Evolutionary conservation across 92 coral and sea anemone species (phyloP).

Genomic region (Porites evermanni): DNA sequence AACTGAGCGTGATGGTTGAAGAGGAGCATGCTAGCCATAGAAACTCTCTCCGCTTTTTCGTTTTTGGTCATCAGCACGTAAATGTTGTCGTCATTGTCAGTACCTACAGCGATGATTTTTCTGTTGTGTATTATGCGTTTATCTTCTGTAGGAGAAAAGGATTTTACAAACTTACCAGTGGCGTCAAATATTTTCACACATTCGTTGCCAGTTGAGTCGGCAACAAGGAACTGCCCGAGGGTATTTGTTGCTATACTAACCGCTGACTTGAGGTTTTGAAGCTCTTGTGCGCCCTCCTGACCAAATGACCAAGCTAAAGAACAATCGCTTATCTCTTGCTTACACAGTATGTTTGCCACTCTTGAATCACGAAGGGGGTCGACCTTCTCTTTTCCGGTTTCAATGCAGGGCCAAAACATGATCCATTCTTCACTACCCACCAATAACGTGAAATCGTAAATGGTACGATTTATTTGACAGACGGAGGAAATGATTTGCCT

Average conservation of each 20-base stretch:
- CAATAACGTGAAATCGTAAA: constrained; percentile 15
- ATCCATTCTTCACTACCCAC: not conserved
- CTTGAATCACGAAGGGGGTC: constrained; percentile 12
- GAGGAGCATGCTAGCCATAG: not conserved
- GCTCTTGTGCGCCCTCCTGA: not conserved
- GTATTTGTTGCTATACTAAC: constrained; percentile 42
- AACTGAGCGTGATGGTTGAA: not conserved
- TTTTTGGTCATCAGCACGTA: constrained; percentile 13
- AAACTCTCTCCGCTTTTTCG: not conserved
- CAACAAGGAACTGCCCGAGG: constrained; percentile 45
- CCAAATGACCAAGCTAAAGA: not conserved
- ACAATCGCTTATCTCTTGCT: not conserved
- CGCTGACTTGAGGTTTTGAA: constrained; percentile 27
- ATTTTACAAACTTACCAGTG: constrained; percentile 38
- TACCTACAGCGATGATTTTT: not conserved
- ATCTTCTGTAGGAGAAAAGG: constrained; percentile 4
- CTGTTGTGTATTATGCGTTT: not conserved
- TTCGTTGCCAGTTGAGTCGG: constrained; percentile 31
- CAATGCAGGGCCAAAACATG: not conserved
- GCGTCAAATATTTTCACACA: constrained; percentile 47
- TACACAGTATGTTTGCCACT: not conserved
- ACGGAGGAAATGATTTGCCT: not conserved
- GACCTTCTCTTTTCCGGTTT: not conserved
- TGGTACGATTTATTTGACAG: constrained; percentile 22
- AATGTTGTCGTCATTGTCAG: constrained; percentile 38